phyloP scores from a whole-genome alignment of 2,113 vertebrate genomes.

The Spermophilus dauricus region DNA sequence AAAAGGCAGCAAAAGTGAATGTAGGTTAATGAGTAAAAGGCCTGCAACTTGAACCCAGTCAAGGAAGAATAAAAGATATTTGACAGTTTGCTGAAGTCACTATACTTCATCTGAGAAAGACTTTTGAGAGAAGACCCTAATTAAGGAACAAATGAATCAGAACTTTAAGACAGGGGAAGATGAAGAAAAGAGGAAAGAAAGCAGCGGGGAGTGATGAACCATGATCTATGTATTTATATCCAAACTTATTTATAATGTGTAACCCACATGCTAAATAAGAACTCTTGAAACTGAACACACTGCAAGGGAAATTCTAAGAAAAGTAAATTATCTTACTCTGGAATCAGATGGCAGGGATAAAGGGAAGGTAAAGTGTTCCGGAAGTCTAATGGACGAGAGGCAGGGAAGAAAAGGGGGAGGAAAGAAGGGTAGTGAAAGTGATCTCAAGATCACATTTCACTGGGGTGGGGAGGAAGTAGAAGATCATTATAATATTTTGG shows the following conservation, averaged over 20 bases:
- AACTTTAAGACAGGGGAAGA: constrained; percentile 63
- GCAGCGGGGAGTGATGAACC: constrained; percentile 33
- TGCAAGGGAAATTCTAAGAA: constrained; percentile 44
- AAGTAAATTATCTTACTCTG: constrained; percentile 31
- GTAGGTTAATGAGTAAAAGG: not conserved
- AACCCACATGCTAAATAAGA: constrained; percentile 25
- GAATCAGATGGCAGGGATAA: not conserved
- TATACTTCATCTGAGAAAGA: not conserved
- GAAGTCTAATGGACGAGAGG: not conserved
- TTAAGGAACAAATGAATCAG: constrained; percentile 20
- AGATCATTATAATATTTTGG: constrained; percentile 13
- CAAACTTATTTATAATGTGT: constrained; percentile 43
- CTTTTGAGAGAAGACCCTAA: not conserved
- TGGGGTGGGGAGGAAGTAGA: constrained; percentile 15
- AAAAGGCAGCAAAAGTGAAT: constrained; percentile 1
- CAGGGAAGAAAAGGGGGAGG: not conserved
- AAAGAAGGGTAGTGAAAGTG: not conserved
- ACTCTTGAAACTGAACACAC: constrained; percentile 6
- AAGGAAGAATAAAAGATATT: not conserved
- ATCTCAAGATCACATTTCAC: not conserved
- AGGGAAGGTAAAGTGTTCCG: not conserved
- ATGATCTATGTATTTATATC: constrained; percentile 60
- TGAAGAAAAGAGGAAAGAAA: constrained; percentile 51
- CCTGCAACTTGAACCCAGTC: not conserved
- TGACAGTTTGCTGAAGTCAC: not conserved